Conservation (phyloP, 2,113 vertebrate genomes). For the Malurus melanocephalus region DNA sequence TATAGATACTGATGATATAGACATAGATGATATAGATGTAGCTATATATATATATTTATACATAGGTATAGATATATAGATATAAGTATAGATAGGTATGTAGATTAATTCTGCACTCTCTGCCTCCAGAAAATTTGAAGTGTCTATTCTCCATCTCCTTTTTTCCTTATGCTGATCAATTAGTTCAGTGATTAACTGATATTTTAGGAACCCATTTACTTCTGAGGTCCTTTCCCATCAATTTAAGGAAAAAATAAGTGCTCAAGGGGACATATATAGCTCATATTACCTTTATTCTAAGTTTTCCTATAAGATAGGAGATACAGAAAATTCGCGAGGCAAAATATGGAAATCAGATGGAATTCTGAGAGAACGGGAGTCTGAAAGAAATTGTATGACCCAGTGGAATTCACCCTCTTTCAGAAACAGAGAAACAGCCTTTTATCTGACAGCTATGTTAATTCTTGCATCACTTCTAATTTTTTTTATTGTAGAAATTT, state of each 20-base stretch:
- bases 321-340: neutral
- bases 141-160: neutral
- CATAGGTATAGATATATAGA: too few species aligned
- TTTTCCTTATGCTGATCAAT: neutral
- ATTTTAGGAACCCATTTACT: neutral
- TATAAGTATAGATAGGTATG: too few species aligned
- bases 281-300: neutral
- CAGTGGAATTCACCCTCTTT: fast-evolving
- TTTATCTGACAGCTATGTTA: neutral
- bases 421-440: neutral
- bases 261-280: neutral
- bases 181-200: neutral
- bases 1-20: neutral
- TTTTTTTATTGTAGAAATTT: neutral
- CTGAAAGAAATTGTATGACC: neutral
- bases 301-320: neutral
- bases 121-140: neutral
- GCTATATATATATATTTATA: neutral
- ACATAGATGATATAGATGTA: too few species aligned
- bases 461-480: neutral
- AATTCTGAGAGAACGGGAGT: neutral
- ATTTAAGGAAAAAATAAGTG: neutral
- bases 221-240: neutral
- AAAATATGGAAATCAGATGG: neutral
- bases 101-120: neutral